Percentiles rank a stretch among this genome's conserved stretches.
Conservation (phyloP, 2,888 invertebrate species). For the Dione juno region DNA sequence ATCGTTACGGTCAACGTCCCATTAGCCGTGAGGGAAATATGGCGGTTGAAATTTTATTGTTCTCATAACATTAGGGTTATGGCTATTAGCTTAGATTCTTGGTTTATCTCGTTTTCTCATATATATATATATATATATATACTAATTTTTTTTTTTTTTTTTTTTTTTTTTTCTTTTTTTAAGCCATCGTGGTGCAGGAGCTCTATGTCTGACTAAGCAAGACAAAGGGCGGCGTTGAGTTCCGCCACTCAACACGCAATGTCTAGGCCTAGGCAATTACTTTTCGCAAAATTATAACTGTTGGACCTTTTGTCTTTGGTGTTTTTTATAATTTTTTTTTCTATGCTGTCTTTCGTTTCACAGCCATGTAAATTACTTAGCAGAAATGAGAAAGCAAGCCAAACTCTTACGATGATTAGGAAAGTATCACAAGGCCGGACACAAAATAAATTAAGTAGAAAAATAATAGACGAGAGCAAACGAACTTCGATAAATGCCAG, state of each 20-base stretch:
- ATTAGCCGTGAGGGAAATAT: conserved; percentile 20
- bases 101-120: background rate
- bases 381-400: background rate
- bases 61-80: conserved; percentile 13
- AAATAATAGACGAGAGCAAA: conserved; percentile 12
- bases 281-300: too few relatives aligned
- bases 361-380: background rate
- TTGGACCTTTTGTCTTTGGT: too few relatives aligned
- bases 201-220: too few relatives aligned
- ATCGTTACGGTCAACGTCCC: conserved; percentile 9
- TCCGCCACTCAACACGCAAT: too few relatives aligned
- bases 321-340: too few relatives aligned
- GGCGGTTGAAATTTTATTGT: conserved; percentile 23
- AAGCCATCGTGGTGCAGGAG: too few relatives aligned
- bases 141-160: too few relatives aligned
- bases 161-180: too few relatives aligned
- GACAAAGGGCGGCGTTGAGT: too few relatives aligned
- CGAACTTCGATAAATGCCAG: background rate
- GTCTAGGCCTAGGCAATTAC: too few relatives aligned
- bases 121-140: too few relatives aligned
- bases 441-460: conserved; percentile 12
- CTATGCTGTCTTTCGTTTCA: too few relatives aligned
- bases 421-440: conserved; percentile 13
- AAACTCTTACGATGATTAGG: background rate
- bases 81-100: conserved; percentile 13